These are phyloP conservation scores for Synchiropus splendidus DNA, from an alignment of 2,113 vertebrate genomes.

Conservation along the genomic window DNA sequence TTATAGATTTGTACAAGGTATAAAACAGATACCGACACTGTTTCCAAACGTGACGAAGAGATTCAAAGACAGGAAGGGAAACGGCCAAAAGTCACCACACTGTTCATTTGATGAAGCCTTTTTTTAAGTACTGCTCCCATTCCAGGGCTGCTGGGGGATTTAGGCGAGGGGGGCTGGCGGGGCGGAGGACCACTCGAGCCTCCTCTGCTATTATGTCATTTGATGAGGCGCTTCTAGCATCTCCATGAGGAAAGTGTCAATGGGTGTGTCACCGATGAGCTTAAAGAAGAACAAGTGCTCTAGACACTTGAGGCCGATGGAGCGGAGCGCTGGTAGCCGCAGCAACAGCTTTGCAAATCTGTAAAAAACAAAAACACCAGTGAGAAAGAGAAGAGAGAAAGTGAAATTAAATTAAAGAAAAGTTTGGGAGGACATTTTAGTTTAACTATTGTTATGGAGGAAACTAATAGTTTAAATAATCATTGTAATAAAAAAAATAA, in stretches of 20 bases:
- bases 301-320: constrained; percentile 96
- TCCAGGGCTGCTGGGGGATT: constrained; percentile 10
- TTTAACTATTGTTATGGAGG: too few relatives aligned
- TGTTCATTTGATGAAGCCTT: constrained; percentile 28
- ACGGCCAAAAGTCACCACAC: constrained; percentile 18
- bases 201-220: constrained; percentile 77
- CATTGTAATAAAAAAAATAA: too few relatives aligned
- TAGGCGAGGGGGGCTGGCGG: neutral
- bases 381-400: neutral
- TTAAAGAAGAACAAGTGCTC: constrained; percentile 99
- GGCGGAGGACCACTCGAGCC: constrained; percentile 5
- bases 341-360: constrained; percentile 97
- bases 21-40: constrained; percentile 54
- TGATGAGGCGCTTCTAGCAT: constrained; percentile 98
- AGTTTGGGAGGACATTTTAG: too few relatives aligned
- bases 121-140: constrained; percentile 8
- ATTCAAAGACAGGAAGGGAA: neutral
- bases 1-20: constrained; percentile 70
- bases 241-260: constrained; percentile 99
- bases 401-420: too few relatives aligned
- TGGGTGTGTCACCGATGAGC: constrained; percentile 97
- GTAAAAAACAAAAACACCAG: constrained; percentile 8
- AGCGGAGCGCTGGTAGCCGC: constrained; percentile 90
- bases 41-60: constrained; percentile 32
- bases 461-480: too few relatives aligned